Base-by-base conservation (phyloP, 2,113 vertebrate species). In the Pristiophorus japonicus region DNA sequence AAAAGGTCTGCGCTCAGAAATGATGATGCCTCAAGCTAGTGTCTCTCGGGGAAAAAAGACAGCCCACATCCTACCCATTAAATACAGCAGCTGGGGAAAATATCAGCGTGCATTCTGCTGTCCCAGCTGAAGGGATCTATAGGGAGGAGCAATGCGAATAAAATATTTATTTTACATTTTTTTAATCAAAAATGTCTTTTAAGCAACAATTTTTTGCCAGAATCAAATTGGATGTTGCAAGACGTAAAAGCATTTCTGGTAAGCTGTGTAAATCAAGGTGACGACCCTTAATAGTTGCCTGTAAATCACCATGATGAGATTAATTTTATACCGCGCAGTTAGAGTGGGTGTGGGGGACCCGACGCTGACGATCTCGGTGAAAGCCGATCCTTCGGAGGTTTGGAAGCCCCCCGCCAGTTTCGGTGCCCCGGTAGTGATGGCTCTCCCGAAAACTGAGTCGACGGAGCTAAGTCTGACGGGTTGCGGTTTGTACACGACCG, bases 201-300 rank as follows among this genome's bases (percentile, higher is more conserved):
- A 47, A 45, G 92, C 47, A 47, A 55, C 47, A 90, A 34, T 20
- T 90, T 90, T 90, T 51, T 59, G 65, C 24, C 66, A 73, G 42
- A 27, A 34, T 94, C 27, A 94, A 73, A 94, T 51, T 94, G 66
- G 27, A 73, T 30, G 93, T 18, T 70, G 93, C 51, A 94, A 94
- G 38, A 51, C 0, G 45, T 94, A 70, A 70, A 51, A 94, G 34
- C 93, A 94, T 59, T 70, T 94, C 93, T 94, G 93, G 27, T 94
- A 94, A 67, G 93, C 93, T 94, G 93, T 94, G 27, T 94, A 94
- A 30, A 94, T 94, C 12, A 94, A 51, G 42, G 93, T 73, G 66
- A 94, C 42, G 24, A 51, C 27, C 27, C 93, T 94, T 70, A 73
- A 47, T 30, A 94, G 51, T 34, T 70, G 93, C 11, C 66, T 94